Evolutionary conservation across 2,797 vertebrate genomes (phyloP).

Genomic region (Spondyliosoma cantharus): DNA sequence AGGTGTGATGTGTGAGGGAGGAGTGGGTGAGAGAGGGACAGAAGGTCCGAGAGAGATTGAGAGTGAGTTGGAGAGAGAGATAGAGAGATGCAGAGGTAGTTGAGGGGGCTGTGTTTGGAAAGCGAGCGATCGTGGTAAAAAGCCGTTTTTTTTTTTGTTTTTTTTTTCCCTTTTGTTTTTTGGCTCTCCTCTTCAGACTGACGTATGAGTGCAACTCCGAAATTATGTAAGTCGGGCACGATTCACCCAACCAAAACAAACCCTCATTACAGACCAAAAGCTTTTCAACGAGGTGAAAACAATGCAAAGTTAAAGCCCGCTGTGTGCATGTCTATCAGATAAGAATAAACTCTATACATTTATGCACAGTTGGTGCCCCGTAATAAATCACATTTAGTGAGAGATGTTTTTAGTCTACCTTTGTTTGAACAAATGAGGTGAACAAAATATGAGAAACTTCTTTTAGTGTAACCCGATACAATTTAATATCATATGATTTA

Average conservation of each 20-base stretch:
- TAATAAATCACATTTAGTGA: background rate
- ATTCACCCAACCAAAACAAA: conserved; percentile 69
- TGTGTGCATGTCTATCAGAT: conserved; percentile 6
- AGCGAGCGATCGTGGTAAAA: conserved; percentile 46
- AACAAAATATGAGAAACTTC: background rate
- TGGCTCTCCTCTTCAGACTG: conserved; percentile 48
- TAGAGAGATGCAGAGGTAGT: conserved; percentile 68
- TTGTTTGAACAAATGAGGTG: background rate
- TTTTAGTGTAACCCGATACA: background rate
- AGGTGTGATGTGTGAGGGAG: conserved; percentile 76
- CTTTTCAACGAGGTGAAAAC: conserved; percentile 45
- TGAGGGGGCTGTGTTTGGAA: conserved; percentile 72
- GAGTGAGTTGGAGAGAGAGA: conserved; percentile 50
- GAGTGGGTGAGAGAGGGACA: conserved; percentile 76
- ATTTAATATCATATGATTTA: background rate
- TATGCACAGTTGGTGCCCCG: background rate
- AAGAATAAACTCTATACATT: background rate
- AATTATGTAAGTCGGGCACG: conserved; percentile 71
- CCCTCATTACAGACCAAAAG: conserved; percentile 54
- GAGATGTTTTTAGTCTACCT: background rate
- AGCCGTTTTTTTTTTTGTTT: conserved; percentile 40
- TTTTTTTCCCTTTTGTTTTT: conserved; percentile 36
- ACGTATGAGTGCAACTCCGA: conserved; percentile 54
- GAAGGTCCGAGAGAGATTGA: conserved; percentile 70
- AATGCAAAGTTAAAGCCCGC: conserved; percentile 30